phyloP scores from a whole-genome alignment of 2,888 invertebrate species.

The Taenaris catops region DNA sequence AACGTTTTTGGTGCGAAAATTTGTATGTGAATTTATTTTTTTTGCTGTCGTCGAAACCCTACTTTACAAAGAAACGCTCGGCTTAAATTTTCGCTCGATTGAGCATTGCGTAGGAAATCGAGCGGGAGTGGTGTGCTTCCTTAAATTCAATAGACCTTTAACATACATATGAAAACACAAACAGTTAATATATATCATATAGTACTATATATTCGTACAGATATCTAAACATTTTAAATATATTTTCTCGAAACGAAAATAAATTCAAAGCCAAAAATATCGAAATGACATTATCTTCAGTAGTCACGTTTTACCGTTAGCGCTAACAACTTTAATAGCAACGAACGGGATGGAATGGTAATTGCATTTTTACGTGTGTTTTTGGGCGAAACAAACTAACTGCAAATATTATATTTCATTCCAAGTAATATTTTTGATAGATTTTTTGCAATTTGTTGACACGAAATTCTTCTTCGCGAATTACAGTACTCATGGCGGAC shows the following conservation, averaged over 20 bases:
- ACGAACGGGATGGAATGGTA: slow-evolving; percentile 17
- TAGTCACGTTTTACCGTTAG: slow-evolving; percentile 24
- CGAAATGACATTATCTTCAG: slow-evolving; percentile 16
- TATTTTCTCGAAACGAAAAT: slow-evolving; percentile 2
- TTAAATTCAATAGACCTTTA: slow-evolving; percentile 11
- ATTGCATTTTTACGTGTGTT: slow-evolving; percentile 16
- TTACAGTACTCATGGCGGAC: too few relatives aligned
- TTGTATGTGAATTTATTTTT: background rate
- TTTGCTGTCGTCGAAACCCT: slow-evolving; percentile 4
- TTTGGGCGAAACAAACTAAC: slow-evolving; percentile 9
- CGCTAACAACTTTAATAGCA: slow-evolving; percentile 20
- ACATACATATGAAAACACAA: too few relatives aligned
- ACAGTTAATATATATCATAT: too few relatives aligned
- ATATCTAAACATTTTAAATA: too few relatives aligned
- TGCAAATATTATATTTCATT: background rate
- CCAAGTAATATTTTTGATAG: too few relatives aligned
- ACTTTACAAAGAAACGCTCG: slow-evolving; percentile 8
- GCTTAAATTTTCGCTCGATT: slow-evolving; percentile 9
- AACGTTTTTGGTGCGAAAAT: too few relatives aligned
- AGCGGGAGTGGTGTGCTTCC: slow-evolving; percentile 4
- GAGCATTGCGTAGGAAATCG: slow-evolving; percentile 10
- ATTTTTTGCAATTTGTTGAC: too few relatives aligned
- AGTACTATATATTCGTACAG: too few relatives aligned
- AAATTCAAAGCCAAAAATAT: slow-evolving; percentile 8
- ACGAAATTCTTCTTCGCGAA: too few relatives aligned